Percentiles rank a stretch among this genome's conserved stretches.
Evolutionary conservation across 2,797 vertebrate species (phyloP).

Genomic region (Glossophaga mutica): DNA sequence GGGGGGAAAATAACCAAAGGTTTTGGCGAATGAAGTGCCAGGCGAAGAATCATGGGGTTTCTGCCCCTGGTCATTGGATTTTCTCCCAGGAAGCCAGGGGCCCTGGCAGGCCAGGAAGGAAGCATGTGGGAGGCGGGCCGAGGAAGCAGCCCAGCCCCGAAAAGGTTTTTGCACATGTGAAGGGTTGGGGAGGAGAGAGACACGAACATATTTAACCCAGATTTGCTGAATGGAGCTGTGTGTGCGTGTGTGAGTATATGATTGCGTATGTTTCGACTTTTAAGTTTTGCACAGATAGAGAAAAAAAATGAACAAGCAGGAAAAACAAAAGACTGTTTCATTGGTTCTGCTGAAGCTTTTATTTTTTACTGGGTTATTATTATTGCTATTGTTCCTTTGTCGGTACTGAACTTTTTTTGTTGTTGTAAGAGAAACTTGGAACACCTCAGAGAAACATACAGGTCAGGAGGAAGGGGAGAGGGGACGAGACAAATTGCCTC

Average conservation of each 20-base stretch:
- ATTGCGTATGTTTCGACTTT: conserved; percentile 34
- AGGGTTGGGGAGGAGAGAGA: conserved; percentile 60
- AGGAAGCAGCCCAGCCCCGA: conserved; percentile 9
- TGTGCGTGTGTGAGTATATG: background rate
- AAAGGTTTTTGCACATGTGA: conserved; percentile 76
- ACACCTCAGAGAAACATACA: conserved; percentile 72
- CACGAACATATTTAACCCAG: conserved; percentile 58
- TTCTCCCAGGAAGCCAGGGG: background rate
- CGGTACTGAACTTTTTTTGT: conserved; percentile 69
- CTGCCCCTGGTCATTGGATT: conserved; percentile 69
- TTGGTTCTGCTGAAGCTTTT: conserved; percentile 70
- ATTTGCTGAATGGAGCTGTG: conserved; percentile 57
- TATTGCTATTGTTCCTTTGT: conserved; percentile 73
- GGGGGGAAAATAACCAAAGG: conserved; percentile 80
- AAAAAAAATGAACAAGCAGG: conserved; percentile 70
- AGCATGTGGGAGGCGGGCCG: conserved; percentile 42
- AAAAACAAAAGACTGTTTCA: conserved; percentile 65
- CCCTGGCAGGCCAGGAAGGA: conserved; percentile 53
- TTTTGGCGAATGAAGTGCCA: conserved; percentile 79
- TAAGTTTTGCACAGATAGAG: conserved; percentile 77
- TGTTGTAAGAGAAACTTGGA: conserved; percentile 65
- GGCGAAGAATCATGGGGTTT: conserved; percentile 70
- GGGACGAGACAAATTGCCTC: background rate
- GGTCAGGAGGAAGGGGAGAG: background rate
- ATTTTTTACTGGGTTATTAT: conserved; percentile 66